Evolutionary conservation across 1,140 invertebrate genomes (phyloP), one percentile per base, ranked within the genome.

Genomic region (Platyscapa corneri): DNA sequence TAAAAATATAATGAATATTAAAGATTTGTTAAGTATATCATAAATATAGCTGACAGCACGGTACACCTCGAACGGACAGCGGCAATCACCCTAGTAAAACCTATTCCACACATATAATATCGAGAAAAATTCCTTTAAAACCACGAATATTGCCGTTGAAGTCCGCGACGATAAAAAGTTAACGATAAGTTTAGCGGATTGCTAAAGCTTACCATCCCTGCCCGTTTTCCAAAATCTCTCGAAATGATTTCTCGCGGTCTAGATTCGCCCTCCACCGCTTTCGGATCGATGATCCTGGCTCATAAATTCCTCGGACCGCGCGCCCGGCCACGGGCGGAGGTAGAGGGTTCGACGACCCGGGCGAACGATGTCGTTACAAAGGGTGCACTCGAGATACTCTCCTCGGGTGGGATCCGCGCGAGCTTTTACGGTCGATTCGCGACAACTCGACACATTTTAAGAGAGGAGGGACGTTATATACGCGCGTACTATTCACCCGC

Each of bases 381-480:
- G 81, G 80, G 87, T 86, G 82, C 39, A 78, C 7, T n/a, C 39
- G 72, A 75, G 70, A 70, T 37, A 46, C n/a, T 75, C 27, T 75
- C 67, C 67, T 70, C 53, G 32, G 32, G 53, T n/a, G 32, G 56
- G 3, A 32, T 30, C 20, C 18, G 16, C 37, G 37, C 76, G 74
- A 49, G 87, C 84, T 90, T 90, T 90, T 90, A 90, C 86, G 89
- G 75, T 85, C 86, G 85, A 88, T 90, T 90, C 89, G 65, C 86
- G 84, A 89, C 86, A 86, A 87, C 87, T 72, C 86, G 83, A 88
- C 82, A 87, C 86, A 87, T 86, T 87, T 84, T 82, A 79, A 37
- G 86, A 67, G 18, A 27, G 18, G 23, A 18, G 46, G 7, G 49
- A 46, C 42, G 42, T 46, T 46, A 46, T 46, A 46, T 46, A 12